Evolutionary conservation across 2,113 vertebrate genomes (phyloP).

Genomic region (Mesembrinibis cayennensis): DNA sequence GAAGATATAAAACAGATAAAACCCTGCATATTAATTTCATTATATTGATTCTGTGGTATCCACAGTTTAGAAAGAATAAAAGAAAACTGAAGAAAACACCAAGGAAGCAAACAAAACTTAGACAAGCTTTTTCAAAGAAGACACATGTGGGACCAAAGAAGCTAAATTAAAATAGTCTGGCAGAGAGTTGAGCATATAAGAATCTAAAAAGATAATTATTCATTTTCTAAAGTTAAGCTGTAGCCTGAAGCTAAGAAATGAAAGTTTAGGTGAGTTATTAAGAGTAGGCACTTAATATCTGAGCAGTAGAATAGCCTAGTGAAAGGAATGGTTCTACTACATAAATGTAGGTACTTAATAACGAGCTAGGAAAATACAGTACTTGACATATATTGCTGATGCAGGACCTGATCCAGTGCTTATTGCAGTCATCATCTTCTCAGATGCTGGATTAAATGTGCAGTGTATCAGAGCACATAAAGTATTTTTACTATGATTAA

Average conservation of each 20-base stretch:
- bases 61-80: not conserved
- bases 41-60: not conserved
- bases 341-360: conserved; percentile 13
- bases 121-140: not conserved
- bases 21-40: not conserved
- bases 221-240: conserved; percentile 9
- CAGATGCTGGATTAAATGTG: not conserved
- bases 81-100: not conserved
- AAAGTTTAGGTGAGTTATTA: conserved; percentile 48
- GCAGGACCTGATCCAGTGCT: not conserved
- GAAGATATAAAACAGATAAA: not conserved
- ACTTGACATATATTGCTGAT: not conserved
- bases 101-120: not conserved
- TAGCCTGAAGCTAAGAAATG: conserved; percentile 16
- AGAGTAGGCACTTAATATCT: not conserved
- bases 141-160: not conserved
- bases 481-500: not conserved
- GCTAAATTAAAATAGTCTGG: not conserved
- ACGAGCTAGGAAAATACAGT: not conserved
- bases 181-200: not conserved
- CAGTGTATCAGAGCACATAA: not conserved
- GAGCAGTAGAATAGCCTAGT: not conserved
- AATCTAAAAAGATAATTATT: not conserved
- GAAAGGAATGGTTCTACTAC: not conserved
- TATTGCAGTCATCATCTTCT: not conserved